Conservation (phyloP, 2,113 vertebrate genomes). For the Myotis yumanensis region DNA sequence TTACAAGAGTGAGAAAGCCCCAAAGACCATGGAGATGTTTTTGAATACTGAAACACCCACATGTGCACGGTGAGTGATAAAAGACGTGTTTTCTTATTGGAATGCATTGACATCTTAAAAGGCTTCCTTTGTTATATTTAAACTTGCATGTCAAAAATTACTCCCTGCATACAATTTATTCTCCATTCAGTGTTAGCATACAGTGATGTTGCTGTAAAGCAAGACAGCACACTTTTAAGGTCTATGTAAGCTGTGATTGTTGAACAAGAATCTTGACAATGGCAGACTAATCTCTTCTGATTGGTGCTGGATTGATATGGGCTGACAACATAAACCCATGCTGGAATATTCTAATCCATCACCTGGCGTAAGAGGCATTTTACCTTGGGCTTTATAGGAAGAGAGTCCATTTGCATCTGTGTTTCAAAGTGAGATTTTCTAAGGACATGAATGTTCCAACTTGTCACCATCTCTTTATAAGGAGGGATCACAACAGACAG, state of each 20-base stretch:
- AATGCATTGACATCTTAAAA: conserved; percentile 88
- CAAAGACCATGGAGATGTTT: conserved; percentile 13
- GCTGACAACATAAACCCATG: conserved; percentile 84
- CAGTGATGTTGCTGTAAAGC: conserved; percentile 82
- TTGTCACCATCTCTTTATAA: conserved; percentile 59
- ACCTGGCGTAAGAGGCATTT: conserved; percentile 79
- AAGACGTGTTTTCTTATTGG: conserved; percentile 84
- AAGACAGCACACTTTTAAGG: conserved; percentile 83
- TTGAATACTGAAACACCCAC: conserved; percentile 59
- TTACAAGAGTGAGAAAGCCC: conserved; percentile 60
- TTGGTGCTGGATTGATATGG: conserved; percentile 80
- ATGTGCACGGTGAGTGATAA: conserved; percentile 80
- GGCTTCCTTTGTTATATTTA: conserved; percentile 85
- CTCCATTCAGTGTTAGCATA: conserved; percentile 80
- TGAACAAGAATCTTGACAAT: conserved; percentile 84
- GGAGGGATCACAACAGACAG: conserved; percentile 59
- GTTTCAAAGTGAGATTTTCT: conserved; percentile 77
- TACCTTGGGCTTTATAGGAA: conserved; percentile 71
- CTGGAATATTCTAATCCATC: conserved; percentile 83
- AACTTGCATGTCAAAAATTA: conserved; percentile 84
- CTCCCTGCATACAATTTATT: conserved; percentile 80
- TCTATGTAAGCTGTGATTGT: conserved; percentile 79
- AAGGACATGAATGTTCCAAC: conserved; percentile 74
- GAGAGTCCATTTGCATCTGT: conserved; percentile 71
- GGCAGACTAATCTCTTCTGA: conserved; percentile 85